Evolutionary conservation across 2,113 vertebrate genomes (phyloP).

Genomic region (Microcebus lehilahytsara): DNA sequence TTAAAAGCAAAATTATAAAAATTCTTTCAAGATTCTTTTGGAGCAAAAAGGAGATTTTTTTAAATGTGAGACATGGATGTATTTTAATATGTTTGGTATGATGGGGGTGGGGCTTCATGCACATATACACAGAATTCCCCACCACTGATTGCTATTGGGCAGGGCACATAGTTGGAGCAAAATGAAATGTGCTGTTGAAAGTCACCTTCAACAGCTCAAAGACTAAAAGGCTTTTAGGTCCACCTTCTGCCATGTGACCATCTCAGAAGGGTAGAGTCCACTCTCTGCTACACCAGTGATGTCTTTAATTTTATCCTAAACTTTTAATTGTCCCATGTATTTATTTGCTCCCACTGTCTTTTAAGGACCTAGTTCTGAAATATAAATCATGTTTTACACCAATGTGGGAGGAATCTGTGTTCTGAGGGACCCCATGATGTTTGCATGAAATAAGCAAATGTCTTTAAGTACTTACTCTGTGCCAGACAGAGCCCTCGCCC

Average conservation of each 20-base stretch:
- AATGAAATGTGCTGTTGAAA: neutral
- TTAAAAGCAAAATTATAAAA: slow-evolving; percentile 57
- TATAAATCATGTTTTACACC: neutral
- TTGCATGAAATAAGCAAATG: neutral
- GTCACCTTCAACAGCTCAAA: neutral
- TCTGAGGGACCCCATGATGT: neutral
- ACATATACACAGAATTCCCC: neutral
- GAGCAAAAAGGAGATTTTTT: neutral
- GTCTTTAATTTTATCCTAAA: neutral
- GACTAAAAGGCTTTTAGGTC: neutral
- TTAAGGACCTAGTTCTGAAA: neutral
- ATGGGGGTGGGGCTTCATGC: neutral
- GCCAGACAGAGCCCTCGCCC: neutral
- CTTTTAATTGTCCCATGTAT: neutral
- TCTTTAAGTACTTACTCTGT: neutral
- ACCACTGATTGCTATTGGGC: neutral
- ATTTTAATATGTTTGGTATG: slow-evolving; percentile 30
- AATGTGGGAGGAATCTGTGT: neutral
- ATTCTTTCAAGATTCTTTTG: slow-evolving; percentile 27
- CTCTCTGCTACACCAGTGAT: neutral
- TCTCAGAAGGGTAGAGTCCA: neutral
- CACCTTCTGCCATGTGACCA: no score
- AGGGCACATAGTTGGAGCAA: neutral
- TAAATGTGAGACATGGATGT: neutral
- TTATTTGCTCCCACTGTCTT: neutral